These are phyloP conservation scores for Adela reaumurella DNA, from an alignment of 2,888 invertebrate species.

Conservation along the genomic window DNA sequence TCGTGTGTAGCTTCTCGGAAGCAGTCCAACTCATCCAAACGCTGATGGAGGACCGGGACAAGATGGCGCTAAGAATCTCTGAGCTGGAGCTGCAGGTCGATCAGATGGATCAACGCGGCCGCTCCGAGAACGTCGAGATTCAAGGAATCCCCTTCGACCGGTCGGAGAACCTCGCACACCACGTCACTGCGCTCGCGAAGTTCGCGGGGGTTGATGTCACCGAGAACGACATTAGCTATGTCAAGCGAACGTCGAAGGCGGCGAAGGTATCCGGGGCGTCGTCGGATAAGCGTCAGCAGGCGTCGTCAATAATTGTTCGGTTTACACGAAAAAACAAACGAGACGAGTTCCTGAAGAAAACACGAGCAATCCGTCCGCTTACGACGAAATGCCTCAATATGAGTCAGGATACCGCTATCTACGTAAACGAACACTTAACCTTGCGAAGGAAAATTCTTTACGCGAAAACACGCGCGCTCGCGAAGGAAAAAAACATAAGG, in stretches of 20 bases:
- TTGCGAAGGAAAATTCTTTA: not conserved
- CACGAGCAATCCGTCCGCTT: not conserved
- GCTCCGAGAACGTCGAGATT: not conserved
- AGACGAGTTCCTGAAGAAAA: not conserved
- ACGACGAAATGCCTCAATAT: not conserved
- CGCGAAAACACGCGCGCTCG: not conserved
- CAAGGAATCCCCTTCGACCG: not conserved
- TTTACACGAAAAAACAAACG: not conserved
- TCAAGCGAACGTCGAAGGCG: too few species aligned
- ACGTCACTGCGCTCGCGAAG: not conserved
- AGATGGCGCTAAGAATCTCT: not conserved
- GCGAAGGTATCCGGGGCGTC: not conserved
- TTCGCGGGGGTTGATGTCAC: not conserved
- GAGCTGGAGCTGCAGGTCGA: not conserved
- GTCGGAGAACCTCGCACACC: not conserved
- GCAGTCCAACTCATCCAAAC: not conserved
- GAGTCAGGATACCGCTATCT: not conserved
- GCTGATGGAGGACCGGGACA: not conserved
- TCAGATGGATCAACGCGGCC: not conserved
- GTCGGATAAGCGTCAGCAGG: not conserved
- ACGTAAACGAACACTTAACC: not conserved
- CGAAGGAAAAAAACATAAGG: not conserved
- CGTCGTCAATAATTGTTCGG: not conserved
- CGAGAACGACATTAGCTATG: not conserved
- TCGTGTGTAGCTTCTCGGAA: too few species aligned